Evolutionary conservation across 2,888 invertebrate genomes (phyloP), one percentile per base, ranked within the genome.

Genomic region (Griposia aprilina): DNA sequence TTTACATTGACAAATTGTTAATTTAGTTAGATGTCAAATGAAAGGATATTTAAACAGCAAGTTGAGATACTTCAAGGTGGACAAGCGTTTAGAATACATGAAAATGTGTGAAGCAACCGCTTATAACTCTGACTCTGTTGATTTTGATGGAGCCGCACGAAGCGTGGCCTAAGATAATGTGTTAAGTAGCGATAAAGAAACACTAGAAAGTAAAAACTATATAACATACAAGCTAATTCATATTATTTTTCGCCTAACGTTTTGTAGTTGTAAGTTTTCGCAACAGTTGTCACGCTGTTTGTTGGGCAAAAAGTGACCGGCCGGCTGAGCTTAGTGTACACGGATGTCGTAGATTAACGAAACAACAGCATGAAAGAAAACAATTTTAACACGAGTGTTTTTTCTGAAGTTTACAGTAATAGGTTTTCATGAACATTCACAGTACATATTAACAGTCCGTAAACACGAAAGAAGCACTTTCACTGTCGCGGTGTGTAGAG

Each of bases 141-240:
- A 90, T 90, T 93, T 92, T 91, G 91, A 94, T 92, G 91, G 83
- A 92, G 89, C 83, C 90, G 91, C 91, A 82, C 92, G 91, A 91
- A 92, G 91, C 94, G 93, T 93, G 91, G 93, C 94, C 88, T 86
- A 89, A 93, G 93, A 93, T 93, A 94, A 94, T 89, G 91, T 90
- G 90, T 88, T 90, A 92, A 92, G 91, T 82, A 90, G 84, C 89
- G 87, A 90, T 90, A 92, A 93, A 91, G 87, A 91, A 89, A 90
- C 86, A 87, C 89, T 91, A 93, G 93, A 94, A 93, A 94, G 93
- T 87, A 87, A 91, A 89, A 82, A 87, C 83, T 52, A 72, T 20
- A 78, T 76, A 80, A 74, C 84, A 80, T 82, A 70, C 70, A 86
- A 80, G 65, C 45, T 80, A 80, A 83, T 81, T 80, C 82, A 81